Conservation (phyloP, 1,140 invertebrate species). For the Sycophila sp. region DNA sequence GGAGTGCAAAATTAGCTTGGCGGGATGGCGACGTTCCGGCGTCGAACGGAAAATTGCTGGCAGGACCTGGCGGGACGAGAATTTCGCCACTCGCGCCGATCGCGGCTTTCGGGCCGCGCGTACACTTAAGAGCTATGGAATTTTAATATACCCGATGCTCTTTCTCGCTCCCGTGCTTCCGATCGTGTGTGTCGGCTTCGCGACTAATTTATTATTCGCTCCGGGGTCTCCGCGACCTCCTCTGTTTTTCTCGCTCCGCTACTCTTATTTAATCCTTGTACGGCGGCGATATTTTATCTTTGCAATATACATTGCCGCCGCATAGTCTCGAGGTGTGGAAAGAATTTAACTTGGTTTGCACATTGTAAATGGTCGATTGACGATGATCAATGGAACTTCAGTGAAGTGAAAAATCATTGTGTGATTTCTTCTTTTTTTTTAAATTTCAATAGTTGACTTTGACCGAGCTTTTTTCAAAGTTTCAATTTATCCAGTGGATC, state of each 20-base stretch:
- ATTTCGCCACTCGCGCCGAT: background rate
- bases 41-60: constrained; percentile 2
- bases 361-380: background rate
- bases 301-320: background rate
- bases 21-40: background rate
- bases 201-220: constrained; percentile 11
- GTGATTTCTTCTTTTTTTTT: no score
- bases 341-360: background rate
- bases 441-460: no score
- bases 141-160: constrained; percentile 11
- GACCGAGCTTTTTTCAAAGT: no score
- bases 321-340: background rate
- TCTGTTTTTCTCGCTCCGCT: background rate
- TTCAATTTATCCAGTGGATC: no score
- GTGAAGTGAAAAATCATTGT: no score
- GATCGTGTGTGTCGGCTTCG: background rate
- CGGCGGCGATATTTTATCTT: background rate
- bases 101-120: background rate
- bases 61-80: background rate
- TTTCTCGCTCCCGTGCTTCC: no score
- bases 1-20: constrained; percentile 7
- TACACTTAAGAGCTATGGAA: background rate
- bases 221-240: background rate
- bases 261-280: background rate
- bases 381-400: background rate